Conservation (phyloP, 1,140 invertebrate genomes). For the Helicorthomorpha holstii region DNA sequence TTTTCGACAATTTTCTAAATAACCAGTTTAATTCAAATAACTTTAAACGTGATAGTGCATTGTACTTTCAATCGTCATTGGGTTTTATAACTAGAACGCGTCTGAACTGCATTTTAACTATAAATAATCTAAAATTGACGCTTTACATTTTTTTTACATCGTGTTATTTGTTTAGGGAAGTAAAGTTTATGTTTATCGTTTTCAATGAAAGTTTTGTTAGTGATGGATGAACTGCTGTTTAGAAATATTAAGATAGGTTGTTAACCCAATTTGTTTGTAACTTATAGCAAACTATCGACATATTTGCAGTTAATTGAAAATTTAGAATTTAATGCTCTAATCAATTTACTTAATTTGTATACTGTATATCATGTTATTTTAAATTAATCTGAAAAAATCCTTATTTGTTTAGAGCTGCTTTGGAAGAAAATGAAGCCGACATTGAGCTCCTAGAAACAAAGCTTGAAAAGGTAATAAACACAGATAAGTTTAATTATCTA, state of each 20-base stretch:
- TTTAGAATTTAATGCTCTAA: too few relatives aligned
- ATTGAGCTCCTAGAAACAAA: conserved; percentile 71
- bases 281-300: not conserved
- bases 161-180: too few relatives aligned
- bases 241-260: not conserved
- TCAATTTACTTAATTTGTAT: not conserved
- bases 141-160: too few relatives aligned
- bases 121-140: too few relatives aligned
- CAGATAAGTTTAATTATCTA: not conserved
- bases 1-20: too few relatives aligned
- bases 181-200: too few relatives aligned
- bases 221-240: not conserved
- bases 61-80: too few relatives aligned
- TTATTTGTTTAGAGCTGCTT: conserved; percentile 42
- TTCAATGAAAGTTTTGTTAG: too few relatives aligned
- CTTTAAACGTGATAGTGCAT: too few relatives aligned
- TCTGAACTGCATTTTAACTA: too few relatives aligned
- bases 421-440: conserved; percentile 66
- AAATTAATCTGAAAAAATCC: not conserved
- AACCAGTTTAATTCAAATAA: too few relatives aligned
- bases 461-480: conserved; percentile 52
- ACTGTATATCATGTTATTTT: not conserved
- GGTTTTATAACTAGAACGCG: too few relatives aligned
- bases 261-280: not conserved
- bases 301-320: not conserved